A percentile compares a stretch with the other conserved stretches of the same genome.
Conservation (phyloP, 2,888 invertebrate species). For the Phymatocera aterrima region DNA sequence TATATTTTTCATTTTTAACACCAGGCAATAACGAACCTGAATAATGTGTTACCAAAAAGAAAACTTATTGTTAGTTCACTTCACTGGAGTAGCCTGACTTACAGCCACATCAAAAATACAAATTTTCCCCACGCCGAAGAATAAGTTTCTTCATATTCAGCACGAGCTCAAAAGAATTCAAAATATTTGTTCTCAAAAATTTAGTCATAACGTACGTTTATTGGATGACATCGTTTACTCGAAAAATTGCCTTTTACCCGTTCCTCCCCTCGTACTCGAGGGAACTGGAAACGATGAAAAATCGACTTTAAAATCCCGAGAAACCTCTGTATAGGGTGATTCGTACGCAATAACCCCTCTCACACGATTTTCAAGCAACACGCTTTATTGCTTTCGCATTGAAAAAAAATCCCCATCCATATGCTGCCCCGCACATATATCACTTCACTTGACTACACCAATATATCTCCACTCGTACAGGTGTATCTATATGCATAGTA, state of each 20-base stretch:
- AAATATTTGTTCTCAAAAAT: slow-evolving; percentile 3
- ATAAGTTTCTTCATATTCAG: background rate
- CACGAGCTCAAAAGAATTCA: background rate
- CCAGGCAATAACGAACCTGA: background rate
- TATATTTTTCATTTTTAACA: slow-evolving; percentile 23
- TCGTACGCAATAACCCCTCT: slow-evolving; percentile 38
- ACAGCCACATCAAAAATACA: too few relatives aligned
- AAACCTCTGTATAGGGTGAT: slow-evolving; percentile 1
- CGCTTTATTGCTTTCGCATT: slow-evolving; percentile 38
- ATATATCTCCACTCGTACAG: too few relatives aligned
- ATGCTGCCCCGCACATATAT: background rate
- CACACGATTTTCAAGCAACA: slow-evolving; percentile 35
- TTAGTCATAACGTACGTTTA: slow-evolving; percentile 17
- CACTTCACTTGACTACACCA: too few relatives aligned
- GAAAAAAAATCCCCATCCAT: slow-evolving; percentile 6
- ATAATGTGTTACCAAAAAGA: background rate
- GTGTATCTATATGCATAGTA: background rate
- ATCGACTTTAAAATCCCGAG: background rate
- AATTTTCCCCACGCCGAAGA: background rate
- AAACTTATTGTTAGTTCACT: background rate
- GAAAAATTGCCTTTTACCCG: slow-evolving; percentile 17
- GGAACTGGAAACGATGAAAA: slow-evolving; percentile 30
- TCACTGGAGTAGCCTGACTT: too few relatives aligned
- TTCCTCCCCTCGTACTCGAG: background rate
- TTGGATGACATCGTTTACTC: slow-evolving; percentile 22